These are phyloP conservation scores for Mustelus asterias DNA, from an alignment of 2,113 vertebrate genomes.

Conservation along the genomic window DNA sequence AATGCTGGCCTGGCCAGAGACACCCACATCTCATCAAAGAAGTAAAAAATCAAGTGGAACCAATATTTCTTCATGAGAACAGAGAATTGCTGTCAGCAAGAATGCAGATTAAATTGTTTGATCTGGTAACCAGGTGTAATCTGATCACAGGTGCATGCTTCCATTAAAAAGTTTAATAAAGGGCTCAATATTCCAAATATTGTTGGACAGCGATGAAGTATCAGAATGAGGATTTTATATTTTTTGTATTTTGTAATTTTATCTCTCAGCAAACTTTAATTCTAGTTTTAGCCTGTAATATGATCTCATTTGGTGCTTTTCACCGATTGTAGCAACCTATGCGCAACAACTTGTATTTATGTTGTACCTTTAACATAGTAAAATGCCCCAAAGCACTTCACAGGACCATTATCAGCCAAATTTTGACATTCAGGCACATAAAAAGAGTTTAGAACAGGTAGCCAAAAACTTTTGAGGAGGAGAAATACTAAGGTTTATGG, in stretches of 20 bases:
- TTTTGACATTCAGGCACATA: neutral
- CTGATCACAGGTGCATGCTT: neutral
- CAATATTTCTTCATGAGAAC: neutral
- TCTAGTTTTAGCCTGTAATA: neutral
- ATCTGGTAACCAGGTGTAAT: neutral
- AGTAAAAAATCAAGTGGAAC: too few relatives aligned
- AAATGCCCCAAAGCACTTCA: neutral
- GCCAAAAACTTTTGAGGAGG: neutral
- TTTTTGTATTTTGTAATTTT: neutral
- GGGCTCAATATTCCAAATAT: neutral
- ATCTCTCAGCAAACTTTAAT: neutral
- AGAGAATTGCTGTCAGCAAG: neutral
- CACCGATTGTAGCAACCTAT: neutral
- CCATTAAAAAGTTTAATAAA: neutral
- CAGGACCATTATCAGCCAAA: neutral
- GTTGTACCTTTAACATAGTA: neutral
- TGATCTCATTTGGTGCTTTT: neutral
- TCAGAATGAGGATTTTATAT: neutral
- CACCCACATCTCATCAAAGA: too few relatives aligned
- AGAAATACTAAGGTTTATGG: neutral
- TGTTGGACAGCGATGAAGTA: neutral
- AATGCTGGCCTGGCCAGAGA: too few relatives aligned
- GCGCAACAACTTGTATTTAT: neutral
- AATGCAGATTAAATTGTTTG: neutral
- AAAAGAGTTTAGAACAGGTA: neutral